Conservation (phyloP, 2,113 vertebrate genomes). For the Tursiops truncatus region DNA sequence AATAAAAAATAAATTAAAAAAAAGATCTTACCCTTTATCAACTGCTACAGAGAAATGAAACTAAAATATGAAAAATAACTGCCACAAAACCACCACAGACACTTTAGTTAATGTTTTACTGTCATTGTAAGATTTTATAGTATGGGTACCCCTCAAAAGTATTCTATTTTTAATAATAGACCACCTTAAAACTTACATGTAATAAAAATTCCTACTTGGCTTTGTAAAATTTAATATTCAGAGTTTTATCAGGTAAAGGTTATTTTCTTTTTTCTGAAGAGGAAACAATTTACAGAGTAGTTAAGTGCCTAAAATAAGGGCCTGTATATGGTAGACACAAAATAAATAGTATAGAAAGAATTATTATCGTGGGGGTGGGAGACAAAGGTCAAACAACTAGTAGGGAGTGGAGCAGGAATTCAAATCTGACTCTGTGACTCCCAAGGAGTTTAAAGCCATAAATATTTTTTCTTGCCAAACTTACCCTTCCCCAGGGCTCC, state of each 20-base stretch:
- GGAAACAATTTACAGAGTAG: slow-evolving; percentile 2
- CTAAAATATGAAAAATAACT: slow-evolving; percentile 20
- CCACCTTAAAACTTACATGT: not conserved
- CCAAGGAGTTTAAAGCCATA: not conserved
- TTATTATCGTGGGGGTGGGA: not conserved
- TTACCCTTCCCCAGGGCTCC: not conserved
- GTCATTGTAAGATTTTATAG: slow-evolving; percentile 34
- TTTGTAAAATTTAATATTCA: slow-evolving; percentile 23
- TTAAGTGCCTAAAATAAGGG: not conserved
- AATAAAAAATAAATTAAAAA: not conserved
- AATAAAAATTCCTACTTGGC: not conserved
- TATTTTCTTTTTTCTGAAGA: slow-evolving; percentile 22
- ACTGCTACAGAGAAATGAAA: not conserved
- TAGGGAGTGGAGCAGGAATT: not conserved
- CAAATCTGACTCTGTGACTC: not conserved
- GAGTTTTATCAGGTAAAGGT: not conserved
- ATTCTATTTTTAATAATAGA: not conserved
- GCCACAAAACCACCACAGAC: not conserved
- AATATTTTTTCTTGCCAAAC: not conserved
- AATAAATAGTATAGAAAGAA: not conserved
- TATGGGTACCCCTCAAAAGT: not conserved
- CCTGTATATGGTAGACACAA: not conserved
- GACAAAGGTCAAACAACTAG: not conserved
- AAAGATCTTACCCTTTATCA: not conserved
- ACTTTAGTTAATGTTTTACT: not conserved